Percentiles rank a stretch among this genome's conserved stretches.
These are phyloP conservation scores for Athalia circularis DNA, from an alignment of 2,888 invertebrate species.

Conservation along the genomic window DNA sequence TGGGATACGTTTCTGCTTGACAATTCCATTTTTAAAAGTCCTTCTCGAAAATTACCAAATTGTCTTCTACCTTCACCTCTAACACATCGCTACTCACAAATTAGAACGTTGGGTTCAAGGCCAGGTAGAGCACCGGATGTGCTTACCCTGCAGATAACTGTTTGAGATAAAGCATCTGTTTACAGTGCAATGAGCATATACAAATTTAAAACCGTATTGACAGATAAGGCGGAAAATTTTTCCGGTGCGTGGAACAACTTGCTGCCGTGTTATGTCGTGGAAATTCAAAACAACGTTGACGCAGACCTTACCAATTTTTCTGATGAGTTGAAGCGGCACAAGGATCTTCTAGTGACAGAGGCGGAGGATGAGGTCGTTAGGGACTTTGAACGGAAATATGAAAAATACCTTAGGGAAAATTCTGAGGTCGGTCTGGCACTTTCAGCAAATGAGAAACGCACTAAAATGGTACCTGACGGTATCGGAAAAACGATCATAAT, in stretches of 20 bases:
- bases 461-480: constrained; percentile 46
- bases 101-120: not conserved
- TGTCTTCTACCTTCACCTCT: no score
- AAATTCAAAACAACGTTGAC: constrained; percentile 45
- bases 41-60: not conserved
- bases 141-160: not conserved
- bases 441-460: constrained; percentile 47
- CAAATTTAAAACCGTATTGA: not conserved
- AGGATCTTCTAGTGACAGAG: constrained; percentile 46
- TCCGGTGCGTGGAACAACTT: constrained; percentile 59
- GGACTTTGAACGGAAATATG: constrained; percentile 54
- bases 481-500: constrained; percentile 53
- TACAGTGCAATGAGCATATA: no score
- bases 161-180: constrained; percentile 19
- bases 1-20: constrained; percentile 10
- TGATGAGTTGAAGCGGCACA: constrained; percentile 47
- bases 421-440: constrained; percentile 50
- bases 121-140: constrained; percentile 20
- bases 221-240: constrained; percentile 48
- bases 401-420: constrained; percentile 52
- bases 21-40: constrained; percentile 1
- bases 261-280: constrained; percentile 60
- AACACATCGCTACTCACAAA: not conserved
- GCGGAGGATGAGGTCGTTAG: constrained; percentile 52
- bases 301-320: constrained; percentile 17